phyloP scores from a whole-genome alignment of 2,888 invertebrate genomes.

The Hypercompe scribonia region DNA sequence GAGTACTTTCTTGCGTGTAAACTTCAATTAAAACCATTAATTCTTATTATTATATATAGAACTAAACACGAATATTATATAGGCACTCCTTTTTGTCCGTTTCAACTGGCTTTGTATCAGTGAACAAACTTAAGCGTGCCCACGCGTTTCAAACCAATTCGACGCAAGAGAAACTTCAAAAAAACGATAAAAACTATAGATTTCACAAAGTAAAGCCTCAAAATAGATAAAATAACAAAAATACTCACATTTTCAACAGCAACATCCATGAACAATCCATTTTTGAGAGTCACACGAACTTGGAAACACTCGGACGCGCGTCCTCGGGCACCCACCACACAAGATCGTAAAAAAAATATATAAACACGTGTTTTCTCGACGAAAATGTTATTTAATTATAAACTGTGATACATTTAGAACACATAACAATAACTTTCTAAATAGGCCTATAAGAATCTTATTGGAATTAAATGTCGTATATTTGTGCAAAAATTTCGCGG shows the following conservation, averaged over 20 bases:
- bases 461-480: constrained; percentile 64
- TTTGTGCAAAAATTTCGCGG: constrained; percentile 77
- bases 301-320: constrained; percentile 42
- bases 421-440: constrained; percentile 60
- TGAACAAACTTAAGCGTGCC: constrained; percentile 11
- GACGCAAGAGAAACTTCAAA: constrained; percentile 24
- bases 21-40: constrained; percentile 11
- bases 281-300: constrained; percentile 43
- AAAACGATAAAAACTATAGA: constrained; percentile 16
- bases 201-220: constrained; percentile 20
- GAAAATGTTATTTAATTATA: constrained; percentile 63
- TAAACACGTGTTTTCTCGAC: constrained; percentile 46
- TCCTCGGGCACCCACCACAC: constrained; percentile 65
- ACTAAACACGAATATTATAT: background rate
- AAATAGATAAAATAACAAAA: constrained; percentile 44
- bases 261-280: constrained; percentile 56
- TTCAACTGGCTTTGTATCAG: background rate
- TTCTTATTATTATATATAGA: constrained; percentile 7
- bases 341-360: constrained; percentile 61
- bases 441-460: constrained; percentile 86
- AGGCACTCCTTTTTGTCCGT: constrained; percentile 6
- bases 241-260: constrained; percentile 65
- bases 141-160: constrained; percentile 19
- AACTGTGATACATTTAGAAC: constrained; percentile 53
- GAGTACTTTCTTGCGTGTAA: constrained; percentile 8